Conservation (phyloP, 53 echinoderm and acorn worm species). For the Hippasteria phrygiana region DNA sequence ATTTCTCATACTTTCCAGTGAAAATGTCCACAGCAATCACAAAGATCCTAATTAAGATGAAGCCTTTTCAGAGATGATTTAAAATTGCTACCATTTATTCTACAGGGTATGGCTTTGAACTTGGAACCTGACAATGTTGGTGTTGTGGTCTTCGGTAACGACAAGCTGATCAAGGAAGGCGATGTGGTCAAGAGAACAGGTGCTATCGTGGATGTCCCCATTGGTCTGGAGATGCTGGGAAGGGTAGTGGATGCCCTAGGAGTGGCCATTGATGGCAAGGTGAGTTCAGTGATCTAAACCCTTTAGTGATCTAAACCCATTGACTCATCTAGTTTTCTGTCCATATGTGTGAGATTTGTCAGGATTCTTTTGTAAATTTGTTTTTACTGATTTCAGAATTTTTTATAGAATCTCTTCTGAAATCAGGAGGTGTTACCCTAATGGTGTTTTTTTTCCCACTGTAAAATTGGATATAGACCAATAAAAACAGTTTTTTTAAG, state of each 20-base stretch:
- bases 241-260: conserved; percentile 99
- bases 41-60: background rate
- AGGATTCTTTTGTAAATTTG: too few species aligned
- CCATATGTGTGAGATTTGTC: too few species aligned
- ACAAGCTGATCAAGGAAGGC: conserved; percentile 99
- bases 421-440: too few species aligned
- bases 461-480: too few species aligned
- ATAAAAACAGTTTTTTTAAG: too few species aligned
- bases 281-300: conserved; percentile 2
- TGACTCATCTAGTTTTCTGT: too few species aligned
- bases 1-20: background rate
- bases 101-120: conserved; percentile 99
- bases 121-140: conserved; percentile 99
- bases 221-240: conserved; percentile 87
- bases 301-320: too few species aligned
- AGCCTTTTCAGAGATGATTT: background rate
- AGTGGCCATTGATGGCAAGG: conserved; percentile 96
- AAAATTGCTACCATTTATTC: background rate
- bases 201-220: conserved; percentile 99
- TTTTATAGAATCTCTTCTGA: too few species aligned
- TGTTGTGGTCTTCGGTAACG: conserved; percentile 99
- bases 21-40: background rate
- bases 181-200: conserved; percentile 99
- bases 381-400: too few species aligned
- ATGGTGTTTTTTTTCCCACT: too few species aligned